Percentiles rank a stretch among this genome's conserved stretches.
phyloP scores from a whole-genome alignment of 2,797 vertebrate genomes.

The Microcaecilia unicolor region DNA sequence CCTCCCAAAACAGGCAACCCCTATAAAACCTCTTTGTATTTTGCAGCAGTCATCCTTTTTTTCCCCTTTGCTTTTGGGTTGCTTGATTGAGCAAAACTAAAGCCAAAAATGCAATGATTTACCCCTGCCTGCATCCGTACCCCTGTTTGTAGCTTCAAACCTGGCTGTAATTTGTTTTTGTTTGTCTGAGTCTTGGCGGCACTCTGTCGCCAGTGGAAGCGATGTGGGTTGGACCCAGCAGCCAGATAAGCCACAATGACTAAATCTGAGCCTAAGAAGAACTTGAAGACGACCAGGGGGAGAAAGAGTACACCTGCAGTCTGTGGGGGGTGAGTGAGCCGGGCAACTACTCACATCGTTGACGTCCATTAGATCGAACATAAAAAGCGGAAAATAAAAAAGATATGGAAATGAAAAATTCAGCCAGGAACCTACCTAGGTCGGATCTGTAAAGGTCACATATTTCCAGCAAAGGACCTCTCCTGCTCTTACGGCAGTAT shows the following conservation, averaged over 20 bases:
- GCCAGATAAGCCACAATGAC: too few species aligned
- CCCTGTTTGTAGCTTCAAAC: slow-evolving; percentile 58
- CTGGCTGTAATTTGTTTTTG: slow-evolving; percentile 61
- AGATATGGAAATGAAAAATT: slow-evolving; percentile 81
- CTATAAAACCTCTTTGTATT: slow-evolving; percentile 55
- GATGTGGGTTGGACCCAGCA: slow-evolving; percentile 55
- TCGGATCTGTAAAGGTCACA: slow-evolving; percentile 91
- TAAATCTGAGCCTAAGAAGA: slow-evolving; percentile 72
- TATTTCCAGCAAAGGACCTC: slow-evolving; percentile 80
- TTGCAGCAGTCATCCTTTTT: slow-evolving; percentile 64
- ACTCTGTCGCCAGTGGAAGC: slow-evolving; percentile 58
- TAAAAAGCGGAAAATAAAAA: slow-evolving; percentile 85
- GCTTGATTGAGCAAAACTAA: slow-evolving; percentile 41
- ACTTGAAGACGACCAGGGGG: slow-evolving; percentile 74
- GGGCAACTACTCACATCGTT: too few species aligned
- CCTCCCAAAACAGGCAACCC: slow-evolving; percentile 55
- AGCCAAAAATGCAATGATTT: slow-evolving; percentile 57
- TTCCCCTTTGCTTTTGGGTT: slow-evolving; percentile 48
- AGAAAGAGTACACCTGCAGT: slow-evolving; percentile 70
- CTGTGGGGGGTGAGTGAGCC: too few species aligned
- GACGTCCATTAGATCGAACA: slow-evolving; percentile 79
- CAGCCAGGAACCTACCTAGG: slow-evolving; percentile 80
- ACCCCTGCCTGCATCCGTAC: slow-evolving; percentile 54
- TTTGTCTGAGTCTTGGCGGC: slow-evolving; percentile 66
- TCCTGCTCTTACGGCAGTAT: slow-evolving; percentile 64